Evolutionary conservation across 2,113 vertebrate species (phyloP).

Genomic region (Barnardius zonarius): DNA sequence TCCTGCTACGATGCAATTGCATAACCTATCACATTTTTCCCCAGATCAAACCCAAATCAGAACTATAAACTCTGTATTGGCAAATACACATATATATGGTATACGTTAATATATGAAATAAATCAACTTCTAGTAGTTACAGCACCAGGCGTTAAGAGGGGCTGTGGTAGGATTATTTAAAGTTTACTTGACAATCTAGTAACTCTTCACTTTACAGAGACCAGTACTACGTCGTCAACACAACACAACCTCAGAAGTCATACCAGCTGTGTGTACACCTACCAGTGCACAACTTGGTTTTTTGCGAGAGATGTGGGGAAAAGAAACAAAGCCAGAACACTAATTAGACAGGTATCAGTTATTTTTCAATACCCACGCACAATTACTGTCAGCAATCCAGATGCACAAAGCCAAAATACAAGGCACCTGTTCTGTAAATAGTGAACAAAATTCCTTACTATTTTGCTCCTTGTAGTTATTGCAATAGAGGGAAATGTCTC

Average conservation of each 20-base stretch:
- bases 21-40: not conserved
- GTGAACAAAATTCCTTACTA: not conserved
- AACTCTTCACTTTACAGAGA: not conserved
- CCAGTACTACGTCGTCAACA: not conserved
- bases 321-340: not conserved
- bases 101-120: not conserved
- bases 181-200: not conserved
- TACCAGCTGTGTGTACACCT: not conserved
- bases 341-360: not conserved
- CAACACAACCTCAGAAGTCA: not conserved
- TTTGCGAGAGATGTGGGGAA: not conserved
- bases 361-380: fast-evolving
- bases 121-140: not conserved
- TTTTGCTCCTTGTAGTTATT: not conserved
- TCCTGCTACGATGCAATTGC: not conserved
- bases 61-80: not conserved
- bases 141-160: fast-evolving
- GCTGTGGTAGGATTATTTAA: not conserved
- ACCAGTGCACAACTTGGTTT: not conserved
- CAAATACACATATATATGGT: not conserved
- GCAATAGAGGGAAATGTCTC: not conserved
- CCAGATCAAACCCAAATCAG: not conserved
- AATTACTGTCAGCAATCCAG: not conserved
- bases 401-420: not conserved
- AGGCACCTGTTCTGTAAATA: not conserved